A percentile compares a stretch with the other conserved stretches of the same genome.
Conservation (phyloP, 2,113 vertebrate genomes). For the Perca flavescens region DNA sequence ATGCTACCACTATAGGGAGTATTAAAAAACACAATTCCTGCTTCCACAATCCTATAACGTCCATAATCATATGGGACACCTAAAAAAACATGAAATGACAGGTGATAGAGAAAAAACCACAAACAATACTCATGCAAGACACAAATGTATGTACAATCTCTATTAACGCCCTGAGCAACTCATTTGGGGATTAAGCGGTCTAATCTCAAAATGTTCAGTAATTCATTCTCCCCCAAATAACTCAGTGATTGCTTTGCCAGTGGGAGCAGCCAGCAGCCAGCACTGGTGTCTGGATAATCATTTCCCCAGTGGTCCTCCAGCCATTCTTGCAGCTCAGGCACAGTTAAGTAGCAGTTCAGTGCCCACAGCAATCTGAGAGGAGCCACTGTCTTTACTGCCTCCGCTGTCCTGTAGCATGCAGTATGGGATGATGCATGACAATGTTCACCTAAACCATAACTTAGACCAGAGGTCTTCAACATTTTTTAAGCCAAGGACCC, state of each 20-base stretch:
- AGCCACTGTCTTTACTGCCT: slow-evolving; percentile 26
- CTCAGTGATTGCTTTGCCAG: slow-evolving; percentile 67
- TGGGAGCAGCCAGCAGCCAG: slow-evolving; percentile 61
- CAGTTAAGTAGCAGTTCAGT: slow-evolving; percentile 54
- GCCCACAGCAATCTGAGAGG: slow-evolving; percentile 41
- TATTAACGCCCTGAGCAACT: slow-evolving; percentile 45
- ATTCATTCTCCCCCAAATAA: slow-evolving; percentile 65
- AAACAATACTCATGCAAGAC: slow-evolving; percentile 22
- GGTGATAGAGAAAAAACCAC: neutral
- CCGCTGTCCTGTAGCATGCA: slow-evolving; percentile 10
- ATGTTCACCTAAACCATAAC: neutral
- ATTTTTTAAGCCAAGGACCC: too few species aligned
- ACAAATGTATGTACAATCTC: slow-evolving; percentile 13
- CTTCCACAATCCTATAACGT: slow-evolving; percentile 7
- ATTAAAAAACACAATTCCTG: slow-evolving; percentile 17
- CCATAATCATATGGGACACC: slow-evolving; percentile 1
- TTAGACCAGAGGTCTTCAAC: too few species aligned
- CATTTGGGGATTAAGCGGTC: slow-evolving; percentile 69
- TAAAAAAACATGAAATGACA: slow-evolving; percentile 29
- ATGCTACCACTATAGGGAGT: slow-evolving; percentile 15
- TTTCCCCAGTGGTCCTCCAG: slow-evolving; percentile 59
- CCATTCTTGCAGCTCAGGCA: slow-evolving; percentile 55
- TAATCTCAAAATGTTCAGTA: slow-evolving; percentile 72
- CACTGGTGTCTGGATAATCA: slow-evolving; percentile 62
- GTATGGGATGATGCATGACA: slow-evolving; percentile 32